These are phyloP conservation scores for Calonectris borealis DNA, from an alignment of 2,113 vertebrate genomes.

Conservation along the genomic window DNA sequence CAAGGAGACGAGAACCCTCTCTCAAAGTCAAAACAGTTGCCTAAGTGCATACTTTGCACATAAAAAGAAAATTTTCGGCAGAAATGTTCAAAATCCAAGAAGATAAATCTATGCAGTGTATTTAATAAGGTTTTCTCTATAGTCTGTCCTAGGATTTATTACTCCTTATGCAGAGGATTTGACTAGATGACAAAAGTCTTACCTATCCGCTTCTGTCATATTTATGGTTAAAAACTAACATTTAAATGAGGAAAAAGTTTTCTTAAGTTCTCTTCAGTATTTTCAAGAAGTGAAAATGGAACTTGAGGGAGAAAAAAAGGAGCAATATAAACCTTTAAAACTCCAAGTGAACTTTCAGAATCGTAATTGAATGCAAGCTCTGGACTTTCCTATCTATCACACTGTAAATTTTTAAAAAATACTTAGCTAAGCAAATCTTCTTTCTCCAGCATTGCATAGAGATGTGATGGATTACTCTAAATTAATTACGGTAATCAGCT, in stretches of 20 bases:
- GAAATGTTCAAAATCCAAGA: not conserved
- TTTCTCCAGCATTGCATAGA: not conserved
- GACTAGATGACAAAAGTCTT: not conserved
- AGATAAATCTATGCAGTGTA: not conserved
- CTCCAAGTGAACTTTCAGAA: constrained; percentile 5
- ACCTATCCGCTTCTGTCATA: not conserved
- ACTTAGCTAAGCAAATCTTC: constrained; percentile 1
- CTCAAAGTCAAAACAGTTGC: not conserved
- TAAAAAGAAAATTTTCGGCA: not conserved
- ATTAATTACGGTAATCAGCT: constrained; percentile 44
- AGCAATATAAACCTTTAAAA: not conserved
- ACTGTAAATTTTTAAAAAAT: not conserved
- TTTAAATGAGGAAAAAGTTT: not conserved
- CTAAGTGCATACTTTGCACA: not conserved
- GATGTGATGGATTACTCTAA: constrained; percentile 34
- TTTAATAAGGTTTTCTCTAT: not conserved
- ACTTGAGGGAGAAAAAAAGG: not conserved
- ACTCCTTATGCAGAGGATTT: not conserved
- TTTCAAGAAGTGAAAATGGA: constrained; percentile 17
- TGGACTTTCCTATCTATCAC: constrained; percentile 28
- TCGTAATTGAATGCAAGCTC: not conserved
- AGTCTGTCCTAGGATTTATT: not conserved
- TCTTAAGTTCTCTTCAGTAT: not conserved
- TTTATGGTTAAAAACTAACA: not conserved
- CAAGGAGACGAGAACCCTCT: not conserved